phyloP scores from a whole-genome alignment of 2,888 invertebrate genomes.

The Poecilobothrus nobilitatus region DNA sequence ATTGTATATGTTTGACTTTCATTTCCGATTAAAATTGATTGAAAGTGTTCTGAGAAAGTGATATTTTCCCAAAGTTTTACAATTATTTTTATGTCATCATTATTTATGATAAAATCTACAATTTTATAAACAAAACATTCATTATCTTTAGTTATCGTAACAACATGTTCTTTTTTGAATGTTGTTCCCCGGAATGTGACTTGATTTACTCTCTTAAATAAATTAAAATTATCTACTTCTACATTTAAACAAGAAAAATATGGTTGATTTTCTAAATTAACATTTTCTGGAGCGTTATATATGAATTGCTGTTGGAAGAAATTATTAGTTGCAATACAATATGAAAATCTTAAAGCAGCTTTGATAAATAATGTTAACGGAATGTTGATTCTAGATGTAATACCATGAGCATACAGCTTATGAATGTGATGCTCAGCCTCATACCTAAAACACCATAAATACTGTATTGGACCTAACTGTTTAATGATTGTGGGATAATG shows the following conservation, averaged over 20 bases:
- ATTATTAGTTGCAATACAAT: slow-evolving; percentile 15
- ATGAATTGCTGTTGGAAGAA: slow-evolving; percentile 14
- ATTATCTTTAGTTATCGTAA: slow-evolving; percentile 14
- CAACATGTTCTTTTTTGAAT: slow-evolving; percentile 18
- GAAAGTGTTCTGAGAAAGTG: no score
- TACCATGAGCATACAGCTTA: slow-evolving; percentile 19
- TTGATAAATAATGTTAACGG: slow-evolving; percentile 20
- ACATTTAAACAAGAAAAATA: slow-evolving; percentile 16
- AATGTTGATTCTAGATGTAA: slow-evolving; percentile 21
- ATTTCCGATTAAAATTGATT: no score
- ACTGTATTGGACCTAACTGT: slow-evolving; percentile 19
- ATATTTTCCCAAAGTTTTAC: no score
- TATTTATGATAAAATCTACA: no score
- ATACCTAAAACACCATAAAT: slow-evolving; percentile 20
- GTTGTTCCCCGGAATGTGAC: slow-evolving; percentile 12
- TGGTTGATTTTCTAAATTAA: background rate
- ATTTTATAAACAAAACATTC: no score
- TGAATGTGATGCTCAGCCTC: slow-evolving; percentile 21
- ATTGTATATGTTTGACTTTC: no score
- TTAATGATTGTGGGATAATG: slow-evolving; percentile 18
- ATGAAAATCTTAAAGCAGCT: slow-evolving; percentile 20
- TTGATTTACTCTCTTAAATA: slow-evolving; percentile 14
- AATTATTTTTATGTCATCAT: no score
- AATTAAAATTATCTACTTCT: slow-evolving; percentile 12
- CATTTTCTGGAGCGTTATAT: no score